Percentiles rank a stretch among this genome's conserved stretches.
Evolutionary conservation across 2,888 invertebrate genomes (phyloP).

Genomic region (Odontocolon sp.): DNA sequence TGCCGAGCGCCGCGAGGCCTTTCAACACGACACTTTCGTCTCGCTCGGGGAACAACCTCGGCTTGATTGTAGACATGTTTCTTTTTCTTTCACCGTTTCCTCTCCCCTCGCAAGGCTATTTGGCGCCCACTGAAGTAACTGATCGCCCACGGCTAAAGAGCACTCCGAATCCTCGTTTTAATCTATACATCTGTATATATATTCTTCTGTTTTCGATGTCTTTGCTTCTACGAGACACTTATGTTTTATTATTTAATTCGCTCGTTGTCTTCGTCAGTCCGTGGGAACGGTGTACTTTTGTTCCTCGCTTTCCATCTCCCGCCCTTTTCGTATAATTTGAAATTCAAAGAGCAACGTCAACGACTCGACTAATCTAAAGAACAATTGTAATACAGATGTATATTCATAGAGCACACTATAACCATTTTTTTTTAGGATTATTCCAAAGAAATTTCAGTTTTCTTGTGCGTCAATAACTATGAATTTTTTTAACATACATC

Average conservation of each 20-base stretch:
- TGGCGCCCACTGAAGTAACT: neutral
- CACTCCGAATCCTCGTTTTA: neutral
- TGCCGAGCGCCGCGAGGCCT: neutral
- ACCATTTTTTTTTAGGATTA: no score
- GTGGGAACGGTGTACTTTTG: conserved; percentile 18
- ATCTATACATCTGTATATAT: neutral
- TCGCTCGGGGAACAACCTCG: neutral
- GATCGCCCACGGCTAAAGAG: neutral
- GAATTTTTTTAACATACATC: no score
- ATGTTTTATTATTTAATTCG: conserved; percentile 19
- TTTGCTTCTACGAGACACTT: conserved; percentile 7
- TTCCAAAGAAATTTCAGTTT: no score
- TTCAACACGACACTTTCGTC: neutral
- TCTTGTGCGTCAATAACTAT: no score
- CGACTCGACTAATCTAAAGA: no score
- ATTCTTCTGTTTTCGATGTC: neutral
- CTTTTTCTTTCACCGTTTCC: neutral
- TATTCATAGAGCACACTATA: no score
- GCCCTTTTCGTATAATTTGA: no score
- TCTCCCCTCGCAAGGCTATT: neutral
- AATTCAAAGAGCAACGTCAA: no score
- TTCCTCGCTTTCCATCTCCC: neutral
- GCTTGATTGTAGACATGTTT: neutral
- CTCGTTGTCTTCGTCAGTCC: conserved; percentile 11
- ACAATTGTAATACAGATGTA: no score